Base-by-base conservation (phyloP, 2,888 invertebrate genomes). In the Drepanosiphum platanoidis region DNA sequence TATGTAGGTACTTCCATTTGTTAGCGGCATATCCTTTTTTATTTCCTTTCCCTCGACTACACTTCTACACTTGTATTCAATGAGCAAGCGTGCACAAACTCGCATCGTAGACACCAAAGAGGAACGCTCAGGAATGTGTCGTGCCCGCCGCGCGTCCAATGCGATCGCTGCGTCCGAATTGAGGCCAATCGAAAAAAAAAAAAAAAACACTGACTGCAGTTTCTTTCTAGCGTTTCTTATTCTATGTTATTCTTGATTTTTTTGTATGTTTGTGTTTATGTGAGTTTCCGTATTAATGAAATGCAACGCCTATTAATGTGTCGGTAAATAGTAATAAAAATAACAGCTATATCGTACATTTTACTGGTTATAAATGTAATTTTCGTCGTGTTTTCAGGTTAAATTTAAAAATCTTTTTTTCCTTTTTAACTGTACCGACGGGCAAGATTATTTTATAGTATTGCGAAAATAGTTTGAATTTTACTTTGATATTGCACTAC, bases 41-140 rank as follows among this genome's bases (percentile, higher is more conserved):
- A 72, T 72, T 61, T 81, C n/a, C n/a, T 71, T 66, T 81, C 71
- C 81, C 61, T 72, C 39, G 32, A 32, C 58, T 46, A 8, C 11
- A 15, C 34, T 36, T 36, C 58, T 71, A 58, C n/a, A n/a, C 30
- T 58, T 58, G 15, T 68, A 68, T 68, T 71, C 58, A 39, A 61
- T 61, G 42, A 71, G 39, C 30, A 81, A 81, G 32, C 36, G 83
- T 75, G 34, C 32, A 46, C 58, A 61, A 42, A 82, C 82, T 74
- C 74, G 39, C 32, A 61, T n/a, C n/a, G n/a, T 74, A 61, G 72
- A 61, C 36, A 36, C 52, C 71, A 7, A 8, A 30, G 32, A 81
- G 15, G 70, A 84, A 77, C 84, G 84, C 84, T 77, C n/a, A 84
- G 84, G 84, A 84, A 84, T 84, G 84, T 77, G 75, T 83, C 82